These are phyloP conservation scores for fruit fly (Drosophila melanogaster) DNA, from an alignment of 1,140 invertebrate genomes.

Conservation along the genomic window Release_6_plus_ISO1_MT NT_033779.5:7475501-7476000, in stretches of 20 bases:
- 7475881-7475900: not conserved
- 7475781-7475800: constrained; percentile 2
- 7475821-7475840: not conserved
- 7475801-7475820: not conserved
- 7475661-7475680: not conserved
- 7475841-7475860: constrained; percentile 23
- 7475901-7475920: too few relatives aligned
- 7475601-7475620: constrained; percentile 60
- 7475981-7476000: not conserved
- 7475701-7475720: not conserved
- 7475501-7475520: constrained; percentile 66
- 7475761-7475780: constrained; percentile 6
- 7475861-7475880: constrained; percentile 31
- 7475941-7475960: constrained; percentile 20
- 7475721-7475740: not conserved
- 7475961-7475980: constrained; percentile 16
- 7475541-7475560: constrained; percentile 49
- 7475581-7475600: constrained; percentile 30
- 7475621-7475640: constrained; percentile 54
- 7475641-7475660: constrained; percentile 8
- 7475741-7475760: constrained; percentile 3
- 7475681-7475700: not conserved
- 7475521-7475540: constrained; percentile 64
- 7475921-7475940: constrained; percentile 12
- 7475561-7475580: constrained; percentile 27